Percentiles rank a stretch among this genome's conserved stretches.
These are phyloP conservation scores for Euplexia lucipara DNA, from an alignment of 2,888 invertebrate genomes.

Conservation along the genomic window DNA sequence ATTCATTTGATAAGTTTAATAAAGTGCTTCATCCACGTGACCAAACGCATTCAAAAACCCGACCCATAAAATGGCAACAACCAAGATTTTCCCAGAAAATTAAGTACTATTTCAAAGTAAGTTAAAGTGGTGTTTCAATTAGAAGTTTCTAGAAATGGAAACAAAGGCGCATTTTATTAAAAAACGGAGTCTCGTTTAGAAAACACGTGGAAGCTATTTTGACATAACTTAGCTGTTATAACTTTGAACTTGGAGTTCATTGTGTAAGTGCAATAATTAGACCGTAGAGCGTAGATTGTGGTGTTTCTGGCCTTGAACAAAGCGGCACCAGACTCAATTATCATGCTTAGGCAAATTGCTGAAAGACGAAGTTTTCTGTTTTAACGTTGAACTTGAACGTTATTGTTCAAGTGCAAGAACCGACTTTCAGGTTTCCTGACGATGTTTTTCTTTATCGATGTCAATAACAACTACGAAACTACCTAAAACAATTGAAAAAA, in stretches of 20 bases:
- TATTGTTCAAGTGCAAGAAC: too few species aligned
- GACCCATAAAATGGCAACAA: neutral
- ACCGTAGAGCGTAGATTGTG: neutral
- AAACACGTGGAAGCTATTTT: slow-evolving; percentile 24
- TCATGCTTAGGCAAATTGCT: neutral
- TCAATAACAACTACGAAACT: too few species aligned
- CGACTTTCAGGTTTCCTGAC: too few species aligned
- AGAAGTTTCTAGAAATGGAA: slow-evolving; percentile 3
- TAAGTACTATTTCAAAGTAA: neutral
- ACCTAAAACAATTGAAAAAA: too few species aligned
- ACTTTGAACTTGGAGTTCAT: slow-evolving; percentile 35
- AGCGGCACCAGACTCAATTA: neutral
- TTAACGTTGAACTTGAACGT: too few species aligned
- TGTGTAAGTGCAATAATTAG: neutral
- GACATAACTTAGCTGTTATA: slow-evolving; percentile 16
- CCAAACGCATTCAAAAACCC: neutral
- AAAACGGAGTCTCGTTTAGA: slow-evolving; percentile 8
- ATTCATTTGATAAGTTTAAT: neutral
- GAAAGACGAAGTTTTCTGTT: neutral
- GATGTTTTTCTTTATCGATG: too few species aligned
- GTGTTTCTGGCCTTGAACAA: neutral
- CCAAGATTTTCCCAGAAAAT: neutral
- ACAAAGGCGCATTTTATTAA: slow-evolving; percentile 32
- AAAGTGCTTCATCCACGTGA: neutral
- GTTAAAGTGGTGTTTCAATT: slow-evolving; percentile 16